Base-by-base conservation (phyloP, 2,113 vertebrate species). In the Chrysochloris asiatica region DNA sequence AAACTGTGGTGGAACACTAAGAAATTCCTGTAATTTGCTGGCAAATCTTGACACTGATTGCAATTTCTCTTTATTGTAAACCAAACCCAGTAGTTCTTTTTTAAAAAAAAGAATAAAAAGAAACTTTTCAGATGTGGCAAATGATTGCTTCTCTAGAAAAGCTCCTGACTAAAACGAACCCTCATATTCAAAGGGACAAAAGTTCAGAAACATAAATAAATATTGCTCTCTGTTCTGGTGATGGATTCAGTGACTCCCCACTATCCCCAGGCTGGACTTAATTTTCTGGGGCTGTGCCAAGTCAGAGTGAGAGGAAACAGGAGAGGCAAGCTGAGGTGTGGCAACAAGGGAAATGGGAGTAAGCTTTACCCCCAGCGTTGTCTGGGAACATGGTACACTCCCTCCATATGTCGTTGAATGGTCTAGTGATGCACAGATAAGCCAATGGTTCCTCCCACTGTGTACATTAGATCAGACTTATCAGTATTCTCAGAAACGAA, bases 401-500 rank as follows among this genome's bases (percentile, higher is more conserved):
- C 71, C 41, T 22, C 22, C 45, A 48, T 72, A 17, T 2, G 21
- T 83, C 17, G 1, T 21, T 0, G 0, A 14, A 56, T 13, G 38
- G 26, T 6, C 0, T 30, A 3, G 0, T 2, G 28, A 71, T 9
- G 21, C 65, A 24, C 38, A 65, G 75, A 54, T 28, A 67, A 22
- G 54, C 54, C 24, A n/a, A 22, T 19, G 54, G 54, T 56, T 56
- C 54, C 54, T 22, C 24, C 4, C 54, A 16, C 19, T 56, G 54
- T 56, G 54, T 56, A 17, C 3, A 16, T 50, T 30, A 36, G 56
- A 30, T 26, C 43, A 54, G 38, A 73, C 33, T 24, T n/a, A 41
- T 85, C 47, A 19, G 36, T 61, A 83, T 92, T 87, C 93, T 93
- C 54, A 90, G 86, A 93, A 92, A 79, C 24, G 16, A 16, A 22